Percentiles rank a stretch among this genome's conserved stretches.
Evolutionary conservation across 1,140 invertebrate species (phyloP).

Genomic region (Caenorhabditis briggsae): DNA sequence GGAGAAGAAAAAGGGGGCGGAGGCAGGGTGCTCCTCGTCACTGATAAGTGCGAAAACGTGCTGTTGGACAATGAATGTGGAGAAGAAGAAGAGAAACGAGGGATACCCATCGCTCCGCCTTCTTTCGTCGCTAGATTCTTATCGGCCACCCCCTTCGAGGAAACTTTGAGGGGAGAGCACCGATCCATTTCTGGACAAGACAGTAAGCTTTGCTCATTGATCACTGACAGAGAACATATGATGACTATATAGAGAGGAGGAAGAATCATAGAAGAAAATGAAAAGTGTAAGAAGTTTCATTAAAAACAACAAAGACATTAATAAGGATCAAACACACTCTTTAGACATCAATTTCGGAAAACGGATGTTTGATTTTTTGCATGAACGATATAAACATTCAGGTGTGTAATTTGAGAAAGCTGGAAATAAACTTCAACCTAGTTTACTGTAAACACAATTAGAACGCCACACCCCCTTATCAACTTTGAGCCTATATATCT

Average conservation of each 20-base stretch:
- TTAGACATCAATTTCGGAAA: not conserved
- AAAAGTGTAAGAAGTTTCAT: constrained; percentile 26
- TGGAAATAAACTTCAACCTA: too few species aligned
- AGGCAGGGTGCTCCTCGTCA: constrained; percentile 11
- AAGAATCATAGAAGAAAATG: not conserved
- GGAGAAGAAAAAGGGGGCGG: not conserved
- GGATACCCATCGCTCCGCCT: constrained; percentile 29
- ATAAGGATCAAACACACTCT: not conserved
- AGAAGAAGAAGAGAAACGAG: not conserved
- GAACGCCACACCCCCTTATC: too few species aligned
- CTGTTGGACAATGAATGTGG: constrained; percentile 22
- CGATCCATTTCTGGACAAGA: not conserved
- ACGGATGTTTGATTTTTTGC: too few species aligned
- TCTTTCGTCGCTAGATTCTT: constrained; percentile 47
- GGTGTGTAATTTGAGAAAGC: too few species aligned
- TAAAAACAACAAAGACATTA: constrained; percentile 4
- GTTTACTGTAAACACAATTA: too few species aligned
- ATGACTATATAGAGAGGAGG: not conserved
- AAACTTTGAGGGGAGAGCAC: constrained; percentile 12
- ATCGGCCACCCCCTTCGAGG: constrained; percentile 5
- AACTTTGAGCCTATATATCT: too few species aligned
- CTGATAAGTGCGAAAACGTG: constrained; percentile 43
- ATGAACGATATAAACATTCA: too few species aligned
- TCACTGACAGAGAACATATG: constrained; percentile 41
- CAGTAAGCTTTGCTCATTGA: constrained; percentile 52